Conservation (phyloP, 2,113 vertebrate genomes). For the Ammodytes marinus region DNA sequence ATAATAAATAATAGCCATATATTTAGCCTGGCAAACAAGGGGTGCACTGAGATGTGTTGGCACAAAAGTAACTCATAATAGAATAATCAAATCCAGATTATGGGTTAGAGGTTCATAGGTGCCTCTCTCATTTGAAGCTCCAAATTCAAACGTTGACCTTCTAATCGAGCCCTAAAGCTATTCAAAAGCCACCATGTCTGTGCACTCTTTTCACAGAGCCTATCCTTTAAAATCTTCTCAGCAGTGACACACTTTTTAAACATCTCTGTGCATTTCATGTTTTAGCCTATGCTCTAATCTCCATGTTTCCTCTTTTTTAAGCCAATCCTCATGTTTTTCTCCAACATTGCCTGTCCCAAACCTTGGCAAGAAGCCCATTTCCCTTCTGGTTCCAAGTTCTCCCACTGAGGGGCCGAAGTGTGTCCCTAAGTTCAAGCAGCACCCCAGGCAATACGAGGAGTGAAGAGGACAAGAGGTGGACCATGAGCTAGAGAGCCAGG, state of each 20-base stretch:
- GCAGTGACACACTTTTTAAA: constrained; percentile 56
- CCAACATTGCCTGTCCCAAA: constrained; percentile 59
- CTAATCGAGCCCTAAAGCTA: constrained; percentile 41
- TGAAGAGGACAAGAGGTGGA: constrained; percentile 73
- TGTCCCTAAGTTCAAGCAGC: constrained; percentile 82
- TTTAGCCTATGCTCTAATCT: constrained; percentile 65
- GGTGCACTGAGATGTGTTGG: constrained; percentile 45
- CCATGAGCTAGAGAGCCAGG: constrained; percentile 52
- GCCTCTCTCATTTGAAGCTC: constrained; percentile 49
- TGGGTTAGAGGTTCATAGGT: constrained; percentile 59
- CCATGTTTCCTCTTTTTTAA: constrained; percentile 76
- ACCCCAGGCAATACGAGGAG: constrained; percentile 77
- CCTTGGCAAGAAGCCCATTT: constrained; percentile 76
- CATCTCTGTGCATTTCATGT: constrained; percentile 42
- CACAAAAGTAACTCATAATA: constrained; percentile 30
- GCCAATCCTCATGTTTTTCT: constrained; percentile 78
- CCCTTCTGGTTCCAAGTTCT: constrained; percentile 79
- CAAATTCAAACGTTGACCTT: constrained; percentile 57
- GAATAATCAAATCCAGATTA: constrained; percentile 67
- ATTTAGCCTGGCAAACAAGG: constrained; percentile 50
- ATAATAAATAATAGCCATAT: constrained; percentile 74
- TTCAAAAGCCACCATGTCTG: constrained; percentile 45
- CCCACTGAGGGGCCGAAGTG: constrained; percentile 80
- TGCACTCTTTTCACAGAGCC: constrained; percentile 1
- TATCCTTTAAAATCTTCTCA: constrained; percentile 38